A percentile compares a stretch with the other conserved stretches of the same genome.
phyloP scores from a whole-genome alignment of 2,113 vertebrate genomes.

The Myrmophylax atrothorax region DNA sequence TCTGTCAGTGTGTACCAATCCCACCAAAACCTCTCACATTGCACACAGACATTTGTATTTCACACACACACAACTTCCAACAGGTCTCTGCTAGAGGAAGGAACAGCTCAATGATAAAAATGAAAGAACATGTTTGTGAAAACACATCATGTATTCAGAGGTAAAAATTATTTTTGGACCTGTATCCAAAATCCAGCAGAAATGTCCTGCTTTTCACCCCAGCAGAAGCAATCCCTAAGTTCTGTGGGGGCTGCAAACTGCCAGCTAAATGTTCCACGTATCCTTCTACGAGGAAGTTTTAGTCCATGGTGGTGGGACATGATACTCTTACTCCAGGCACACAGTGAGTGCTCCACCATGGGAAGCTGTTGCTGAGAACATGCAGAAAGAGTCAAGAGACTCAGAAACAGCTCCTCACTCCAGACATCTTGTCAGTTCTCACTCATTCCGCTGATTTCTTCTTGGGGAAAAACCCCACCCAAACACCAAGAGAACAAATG shows the following conservation, averaged over 20 bases:
- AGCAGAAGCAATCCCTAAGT: accelerated
- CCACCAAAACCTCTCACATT: background rate
- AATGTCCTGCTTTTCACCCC: background rate
- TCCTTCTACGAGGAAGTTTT: background rate
- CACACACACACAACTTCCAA: background rate
- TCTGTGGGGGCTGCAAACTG: background rate
- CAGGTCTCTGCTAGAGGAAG: background rate
- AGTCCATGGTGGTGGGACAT: background rate
- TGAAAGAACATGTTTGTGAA: background rate
- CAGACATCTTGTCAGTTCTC: background rate
- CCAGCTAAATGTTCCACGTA: background rate
- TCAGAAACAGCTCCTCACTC: background rate
- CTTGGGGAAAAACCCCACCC: background rate
- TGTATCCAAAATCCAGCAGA: background rate
- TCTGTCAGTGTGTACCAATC: background rate
- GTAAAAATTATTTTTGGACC: background rate
- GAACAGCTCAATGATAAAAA: background rate
- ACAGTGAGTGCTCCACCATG: background rate
- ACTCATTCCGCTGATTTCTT: background rate
- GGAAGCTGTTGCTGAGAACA: background rate
- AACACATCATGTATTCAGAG: background rate
- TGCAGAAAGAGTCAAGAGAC: background rate
- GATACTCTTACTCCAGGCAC: background rate
- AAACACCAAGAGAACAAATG: background rate
- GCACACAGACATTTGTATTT: background rate